Evolutionary conservation across 2,888 invertebrate species (phyloP).

Genomic region (Mantis religiosa): DNA sequence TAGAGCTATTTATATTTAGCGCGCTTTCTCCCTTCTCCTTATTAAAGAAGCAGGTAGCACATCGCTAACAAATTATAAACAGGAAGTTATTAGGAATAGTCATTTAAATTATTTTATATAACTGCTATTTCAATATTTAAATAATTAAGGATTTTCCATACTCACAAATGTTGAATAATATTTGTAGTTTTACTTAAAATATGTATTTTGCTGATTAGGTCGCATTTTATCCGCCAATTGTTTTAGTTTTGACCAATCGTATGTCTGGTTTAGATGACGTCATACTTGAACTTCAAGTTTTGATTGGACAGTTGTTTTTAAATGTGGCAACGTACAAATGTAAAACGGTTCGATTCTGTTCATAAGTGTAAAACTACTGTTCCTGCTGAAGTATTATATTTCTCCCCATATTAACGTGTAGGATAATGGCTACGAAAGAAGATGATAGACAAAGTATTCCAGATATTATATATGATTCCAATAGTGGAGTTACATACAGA

Average conservation of each 20-base stretch:
- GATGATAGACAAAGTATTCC: slow-evolving; percentile 55
- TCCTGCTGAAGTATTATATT: neutral
- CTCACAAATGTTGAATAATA: neutral
- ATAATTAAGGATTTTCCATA: too few relatives aligned
- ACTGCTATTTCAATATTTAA: too few relatives aligned
- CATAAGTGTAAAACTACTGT: neutral
- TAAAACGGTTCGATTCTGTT: neutral
- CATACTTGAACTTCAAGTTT: neutral
- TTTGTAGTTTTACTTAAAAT: neutral
- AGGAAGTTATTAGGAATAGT: too few relatives aligned
- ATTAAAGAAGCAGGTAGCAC: too few relatives aligned
- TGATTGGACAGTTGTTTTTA: neutral
- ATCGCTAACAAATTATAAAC: too few relatives aligned
- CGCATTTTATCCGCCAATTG: neutral
- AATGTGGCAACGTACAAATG: neutral
- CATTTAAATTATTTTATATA: too few relatives aligned
- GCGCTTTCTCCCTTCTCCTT: too few relatives aligned
- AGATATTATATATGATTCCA: slow-evolving; percentile 75
- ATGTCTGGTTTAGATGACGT: neutral
- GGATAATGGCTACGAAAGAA: slow-evolving; percentile 15
- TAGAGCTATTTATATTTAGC: too few relatives aligned
- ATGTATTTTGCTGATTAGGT: neutral
- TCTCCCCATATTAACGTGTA: too few relatives aligned
- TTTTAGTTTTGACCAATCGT: neutral
- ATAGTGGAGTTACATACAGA: slow-evolving; percentile 70